Conservation (phyloP, 2,797 vertebrate genomes). For the Apogon hyalosoma region DNA sequence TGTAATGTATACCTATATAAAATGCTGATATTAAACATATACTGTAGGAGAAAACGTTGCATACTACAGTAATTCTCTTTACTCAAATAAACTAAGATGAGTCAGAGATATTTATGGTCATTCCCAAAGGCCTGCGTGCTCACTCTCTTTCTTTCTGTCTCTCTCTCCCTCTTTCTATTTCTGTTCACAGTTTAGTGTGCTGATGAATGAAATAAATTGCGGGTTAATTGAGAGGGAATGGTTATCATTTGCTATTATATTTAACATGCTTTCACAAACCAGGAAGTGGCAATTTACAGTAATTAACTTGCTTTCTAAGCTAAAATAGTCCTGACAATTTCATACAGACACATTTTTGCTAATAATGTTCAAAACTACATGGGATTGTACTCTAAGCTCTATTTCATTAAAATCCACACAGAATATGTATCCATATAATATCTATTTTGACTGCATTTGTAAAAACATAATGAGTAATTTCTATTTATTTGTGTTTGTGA, state of each 20-base stretch:
- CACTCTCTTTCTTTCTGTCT: slow-evolving; percentile 21
- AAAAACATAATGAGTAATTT: background rate
- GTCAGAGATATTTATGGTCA: slow-evolving; percentile 82
- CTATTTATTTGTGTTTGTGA: background rate
- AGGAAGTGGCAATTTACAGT: slow-evolving; percentile 60
- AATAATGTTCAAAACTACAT: slow-evolving; percentile 10
- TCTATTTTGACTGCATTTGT: background rate
- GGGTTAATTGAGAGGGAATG: slow-evolving; percentile 62
- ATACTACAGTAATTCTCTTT: slow-evolving; percentile 68
- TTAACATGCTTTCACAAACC: slow-evolving; percentile 52
- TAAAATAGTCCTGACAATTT: slow-evolving; percentile 20
- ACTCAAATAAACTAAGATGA: slow-evolving; percentile 79
- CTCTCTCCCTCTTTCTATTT: slow-evolving; percentile 39
- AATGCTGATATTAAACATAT: slow-evolving; percentile 20
- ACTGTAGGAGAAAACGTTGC: slow-evolving; percentile 35
- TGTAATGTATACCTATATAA: slow-evolving; percentile 3
- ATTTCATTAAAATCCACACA: background rate
- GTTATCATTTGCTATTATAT: slow-evolving; percentile 64
- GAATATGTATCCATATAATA: background rate
- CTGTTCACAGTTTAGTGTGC: slow-evolving; percentile 42
- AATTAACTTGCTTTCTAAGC: slow-evolving; percentile 20
- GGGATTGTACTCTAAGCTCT: background rate
- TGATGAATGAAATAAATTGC: slow-evolving; percentile 64
- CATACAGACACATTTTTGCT: slow-evolving; percentile 11
- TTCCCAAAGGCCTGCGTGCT: slow-evolving; percentile 68